Conservation (phyloP, 1,140 invertebrate species). For the Solen grandis region DNA sequence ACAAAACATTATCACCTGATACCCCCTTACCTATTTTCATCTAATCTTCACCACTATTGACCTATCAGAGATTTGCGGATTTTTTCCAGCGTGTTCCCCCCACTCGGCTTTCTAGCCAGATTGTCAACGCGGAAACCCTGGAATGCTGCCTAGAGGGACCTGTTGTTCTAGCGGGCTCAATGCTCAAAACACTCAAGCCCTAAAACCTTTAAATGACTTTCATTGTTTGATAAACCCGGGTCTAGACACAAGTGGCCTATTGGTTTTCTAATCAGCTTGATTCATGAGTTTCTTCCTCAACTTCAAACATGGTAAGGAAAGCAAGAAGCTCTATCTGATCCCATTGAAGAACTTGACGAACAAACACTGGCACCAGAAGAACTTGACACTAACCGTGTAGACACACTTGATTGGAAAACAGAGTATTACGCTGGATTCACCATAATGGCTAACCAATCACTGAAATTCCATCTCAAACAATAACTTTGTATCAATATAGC, state of each 20-base stretch:
- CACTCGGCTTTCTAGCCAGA: neutral
- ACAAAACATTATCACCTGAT: constrained; percentile 38
- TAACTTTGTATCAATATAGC: too few relatives aligned
- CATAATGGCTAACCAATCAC: too few relatives aligned
- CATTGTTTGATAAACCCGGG: constrained; percentile 37
- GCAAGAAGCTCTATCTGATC: neutral
- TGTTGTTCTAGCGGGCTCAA: constrained; percentile 14
- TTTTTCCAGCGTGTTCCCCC: constrained; percentile 28
- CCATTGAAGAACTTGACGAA: neutral
- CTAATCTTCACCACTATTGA: constrained; percentile 48
- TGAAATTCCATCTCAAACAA: too few relatives aligned
- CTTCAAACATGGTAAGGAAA: neutral
- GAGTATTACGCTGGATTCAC: too few relatives aligned
- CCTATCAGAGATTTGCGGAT: constrained; percentile 44
- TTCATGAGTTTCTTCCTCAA: constrained; percentile 18
- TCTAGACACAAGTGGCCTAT: constrained; percentile 29
- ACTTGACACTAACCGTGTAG: too few relatives aligned
- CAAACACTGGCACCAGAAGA: neutral
- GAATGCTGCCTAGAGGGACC: constrained; percentile 24
- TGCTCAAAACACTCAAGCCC: constrained; percentile 5
- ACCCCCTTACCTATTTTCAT: constrained; percentile 25
- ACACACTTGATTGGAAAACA: too few relatives aligned
- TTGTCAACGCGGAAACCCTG: constrained; percentile 1
- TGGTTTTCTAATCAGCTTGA: neutral
- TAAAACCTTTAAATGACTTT: constrained; percentile 44